Conservation (phyloP, 1,140 invertebrate genomes). For the Micrasema minimum region DNA sequence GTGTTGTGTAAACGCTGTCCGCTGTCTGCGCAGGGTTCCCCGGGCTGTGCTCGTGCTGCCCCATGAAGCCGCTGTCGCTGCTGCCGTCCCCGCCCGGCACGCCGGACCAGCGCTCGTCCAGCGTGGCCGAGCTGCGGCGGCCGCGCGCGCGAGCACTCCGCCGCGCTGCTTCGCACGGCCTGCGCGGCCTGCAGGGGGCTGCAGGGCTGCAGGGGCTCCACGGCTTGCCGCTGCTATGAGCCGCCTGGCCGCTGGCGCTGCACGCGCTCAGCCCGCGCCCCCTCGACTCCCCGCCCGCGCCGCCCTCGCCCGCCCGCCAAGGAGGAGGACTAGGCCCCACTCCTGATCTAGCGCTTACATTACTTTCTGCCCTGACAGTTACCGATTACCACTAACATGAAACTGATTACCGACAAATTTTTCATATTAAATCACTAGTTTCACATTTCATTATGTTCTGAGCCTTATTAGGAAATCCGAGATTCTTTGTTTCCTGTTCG, state of each 20-base stretch:
- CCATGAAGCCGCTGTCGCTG: slow-evolving; percentile 70
- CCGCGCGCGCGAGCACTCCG: slow-evolving; percentile 89
- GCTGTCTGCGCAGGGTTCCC: slow-evolving; percentile 69
- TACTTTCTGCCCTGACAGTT: too few species aligned
- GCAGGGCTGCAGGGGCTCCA: slow-evolving; percentile 69
- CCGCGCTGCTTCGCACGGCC: slow-evolving; percentile 79
- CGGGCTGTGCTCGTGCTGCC: slow-evolving; percentile 82
- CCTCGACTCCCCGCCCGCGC: slow-evolving; percentile 33
- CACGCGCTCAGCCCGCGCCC: slow-evolving; percentile 57
- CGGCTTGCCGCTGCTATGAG: slow-evolving; percentile 64
- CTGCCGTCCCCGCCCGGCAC: slow-evolving; percentile 54
- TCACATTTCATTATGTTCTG: too few species aligned
- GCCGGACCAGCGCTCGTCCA: slow-evolving; percentile 76
- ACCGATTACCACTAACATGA: too few species aligned
- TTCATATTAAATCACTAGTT: too few species aligned
- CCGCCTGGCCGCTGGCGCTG: slow-evolving; percentile 64
- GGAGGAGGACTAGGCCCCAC: slow-evolving; percentile 13
- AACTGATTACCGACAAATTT: too few species aligned
- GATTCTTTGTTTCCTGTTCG: too few species aligned
- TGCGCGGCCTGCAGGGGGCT: slow-evolving; percentile 74
- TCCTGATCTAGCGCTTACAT: neutral
- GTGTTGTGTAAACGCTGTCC: too few species aligned
- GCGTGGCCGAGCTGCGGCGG: slow-evolving; percentile 85
- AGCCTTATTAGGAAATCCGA: too few species aligned
- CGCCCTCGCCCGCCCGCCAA: slow-evolving; percentile 20